phyloP scores from a whole-genome alignment of 2,113 vertebrate species.

The Herpailurus yagouaroundi region DNA sequence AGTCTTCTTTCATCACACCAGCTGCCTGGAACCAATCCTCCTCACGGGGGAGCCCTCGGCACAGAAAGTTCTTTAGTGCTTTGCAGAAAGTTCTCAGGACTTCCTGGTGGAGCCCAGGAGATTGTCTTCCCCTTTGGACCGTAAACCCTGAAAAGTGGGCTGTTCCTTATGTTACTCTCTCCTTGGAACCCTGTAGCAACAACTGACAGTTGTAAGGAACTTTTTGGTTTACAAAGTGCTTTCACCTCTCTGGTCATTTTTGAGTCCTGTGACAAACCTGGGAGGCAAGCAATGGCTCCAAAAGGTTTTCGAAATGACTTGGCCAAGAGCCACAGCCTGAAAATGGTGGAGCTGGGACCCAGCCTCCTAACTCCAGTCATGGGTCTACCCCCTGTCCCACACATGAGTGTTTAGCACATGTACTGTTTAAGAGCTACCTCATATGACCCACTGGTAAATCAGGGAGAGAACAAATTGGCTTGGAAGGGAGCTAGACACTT shows the following conservation, averaged over 20 bases:
- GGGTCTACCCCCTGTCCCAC: background rate
- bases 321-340: background rate
- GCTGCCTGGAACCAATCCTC: background rate
- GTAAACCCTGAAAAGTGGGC: background rate
- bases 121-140: background rate
- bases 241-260: background rate
- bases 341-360: background rate
- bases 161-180: slow-evolving; percentile 8
- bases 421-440: background rate
- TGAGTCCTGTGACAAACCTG: background rate
- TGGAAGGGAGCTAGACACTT: background rate
- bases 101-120: background rate
- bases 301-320: background rate
- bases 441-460: background rate
- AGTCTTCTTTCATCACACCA: background rate
- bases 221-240: background rate
- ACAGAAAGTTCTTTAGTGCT: background rate
- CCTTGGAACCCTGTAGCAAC: background rate
- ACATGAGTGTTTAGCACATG: background rate
- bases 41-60: background rate
- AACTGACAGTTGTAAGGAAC: background rate
- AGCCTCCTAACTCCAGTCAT: background rate
- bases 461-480: slow-evolving; percentile 4
- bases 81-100: background rate
- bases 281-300: background rate